phyloP scores from a whole-genome alignment of 2,797 vertebrate genomes.

The Ctenopoma kingsleyae region DNA sequence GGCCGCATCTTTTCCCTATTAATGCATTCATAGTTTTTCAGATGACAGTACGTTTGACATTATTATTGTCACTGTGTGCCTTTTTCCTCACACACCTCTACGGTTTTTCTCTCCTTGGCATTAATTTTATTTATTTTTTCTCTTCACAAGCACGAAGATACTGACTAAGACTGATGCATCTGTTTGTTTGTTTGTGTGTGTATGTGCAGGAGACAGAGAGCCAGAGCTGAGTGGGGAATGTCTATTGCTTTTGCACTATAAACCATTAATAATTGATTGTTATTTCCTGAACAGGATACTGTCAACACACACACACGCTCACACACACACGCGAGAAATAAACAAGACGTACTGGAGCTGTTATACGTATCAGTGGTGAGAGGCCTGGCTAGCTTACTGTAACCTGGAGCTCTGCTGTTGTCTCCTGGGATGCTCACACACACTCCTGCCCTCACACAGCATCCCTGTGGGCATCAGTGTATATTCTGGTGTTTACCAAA shows the following conservation, averaged over 20 bases:
- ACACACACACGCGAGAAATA: conserved; percentile 21
- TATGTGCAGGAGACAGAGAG: background rate
- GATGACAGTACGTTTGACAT: conserved; percentile 33
- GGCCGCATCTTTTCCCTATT: conserved; percentile 18
- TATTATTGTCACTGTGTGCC: conserved; percentile 26
- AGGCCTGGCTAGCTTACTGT: conserved; percentile 53
- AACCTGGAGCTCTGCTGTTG: conserved; percentile 61
- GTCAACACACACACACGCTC: conserved; percentile 27
- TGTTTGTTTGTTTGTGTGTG: conserved; percentile 16
- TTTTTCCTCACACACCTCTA: background rate
- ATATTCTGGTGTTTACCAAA: conserved; percentile 71
- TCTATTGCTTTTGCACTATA: conserved; percentile 27
- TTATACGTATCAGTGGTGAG: conserved; percentile 28
- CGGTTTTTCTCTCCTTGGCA: background rate
- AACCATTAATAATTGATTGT: conserved; percentile 72
- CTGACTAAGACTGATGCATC: conserved; percentile 23
- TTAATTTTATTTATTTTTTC: conserved; percentile 18
- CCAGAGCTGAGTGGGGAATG: conserved; percentile 24
- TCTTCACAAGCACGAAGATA: conserved; percentile 41
- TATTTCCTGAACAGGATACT: conserved; percentile 58
- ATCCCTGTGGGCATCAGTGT: conserved; percentile 55
- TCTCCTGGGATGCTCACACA: conserved; percentile 69
- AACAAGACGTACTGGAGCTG: conserved; percentile 25
- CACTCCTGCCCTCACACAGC: conserved; percentile 34
- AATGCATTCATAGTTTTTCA: conserved; percentile 43